Base-by-base conservation (phyloP, 2,888 invertebrate species). In the Mythimna lalbum region DNA sequence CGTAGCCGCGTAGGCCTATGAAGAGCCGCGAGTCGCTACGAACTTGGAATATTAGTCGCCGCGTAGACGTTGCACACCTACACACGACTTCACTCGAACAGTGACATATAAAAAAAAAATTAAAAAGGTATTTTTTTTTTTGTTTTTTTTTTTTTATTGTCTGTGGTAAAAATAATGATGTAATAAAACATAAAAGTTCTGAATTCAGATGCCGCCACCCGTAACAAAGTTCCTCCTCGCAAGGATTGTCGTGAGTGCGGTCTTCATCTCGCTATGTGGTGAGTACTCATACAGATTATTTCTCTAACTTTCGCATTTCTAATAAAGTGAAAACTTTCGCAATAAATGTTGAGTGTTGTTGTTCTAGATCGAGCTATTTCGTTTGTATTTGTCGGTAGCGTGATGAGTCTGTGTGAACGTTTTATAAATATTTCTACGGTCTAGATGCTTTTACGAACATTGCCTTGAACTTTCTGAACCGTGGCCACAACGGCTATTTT, bases 211-310 rank as follows among this genome's bases (percentile, higher is more conserved):
- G 93, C 89, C 85, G 89, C 67, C 83, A 76, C 77, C 65, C 66
- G 81, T 77, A 76, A 66, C 70, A 80, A 90, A 91, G 85, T 89
- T 91, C 77, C 83, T 85, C 77, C 73, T 87, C 78, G 75, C 85
- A 79, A 86, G 85, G 83, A 84, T 88, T 84, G 83, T 91, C 76
- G 78, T 89, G 74, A 83, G 89, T 81, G 82, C 84, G 87, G 87
- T 90, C 83, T 90, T 94, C 90, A 91, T 95, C 89, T 91, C 91
- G 82, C 88, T 95, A 88, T 94, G 92, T 93, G 94, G 95, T 95
- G 89, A 94, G 95, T 94, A 85, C 80, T 85, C 73, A 76, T 81
- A 82, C 74, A 87, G 81, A 90, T 90, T 89, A 89, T 88, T 88
- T 87, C 69, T 77, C 85, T 66, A 87, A 89, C 85, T 90, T 89